Percentiles rank a stretch among this genome's conserved stretches.
These are phyloP conservation scores for Lasioglossum lativentre DNA, from an alignment of 2,888 invertebrate species.

Conservation along the genomic window DNA sequence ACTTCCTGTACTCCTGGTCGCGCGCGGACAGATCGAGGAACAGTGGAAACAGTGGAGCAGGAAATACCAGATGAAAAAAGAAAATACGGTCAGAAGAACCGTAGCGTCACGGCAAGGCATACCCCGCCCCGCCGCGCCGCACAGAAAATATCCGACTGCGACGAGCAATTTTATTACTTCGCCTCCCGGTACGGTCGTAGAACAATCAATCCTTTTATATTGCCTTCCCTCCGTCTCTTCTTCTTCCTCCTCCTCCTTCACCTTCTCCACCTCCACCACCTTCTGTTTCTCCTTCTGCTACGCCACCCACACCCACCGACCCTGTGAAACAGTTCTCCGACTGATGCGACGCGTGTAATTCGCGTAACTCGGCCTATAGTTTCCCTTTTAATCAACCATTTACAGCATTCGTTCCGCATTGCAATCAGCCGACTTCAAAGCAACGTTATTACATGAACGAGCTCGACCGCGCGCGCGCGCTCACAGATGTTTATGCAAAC, in stretches of 20 bases:
- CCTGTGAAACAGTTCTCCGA: conserved; percentile 44
- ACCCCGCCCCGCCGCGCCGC: neutral
- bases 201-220: conserved; percentile 51
- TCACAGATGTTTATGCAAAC: neutral
- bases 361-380: neutral
- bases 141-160: conserved; percentile 61
- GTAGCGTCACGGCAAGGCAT: neutral
- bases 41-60: neutral
- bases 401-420: neutral
- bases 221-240: neutral
- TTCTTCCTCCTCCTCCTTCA: neutral
- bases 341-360: conserved; percentile 12
- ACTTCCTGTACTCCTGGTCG: neutral
- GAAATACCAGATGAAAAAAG: neutral
- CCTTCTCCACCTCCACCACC: neutral
- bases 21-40: conserved; percentile 7
- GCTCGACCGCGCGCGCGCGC: neutral
- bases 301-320: neutral
- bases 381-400: conserved; percentile 16
- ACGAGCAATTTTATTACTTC: conserved; percentile 62
- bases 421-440: conserved; percentile 2
- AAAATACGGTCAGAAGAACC: conserved; percentile 25
- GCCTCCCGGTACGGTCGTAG: conserved; percentile 41
- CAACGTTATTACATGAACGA: neutral
- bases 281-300: neutral